Percentiles rank a stretch among this genome's conserved stretches.
phyloP scores from a whole-genome alignment of 1,140 invertebrate genomes.

The Eupristina koningsbergeri region DNA sequence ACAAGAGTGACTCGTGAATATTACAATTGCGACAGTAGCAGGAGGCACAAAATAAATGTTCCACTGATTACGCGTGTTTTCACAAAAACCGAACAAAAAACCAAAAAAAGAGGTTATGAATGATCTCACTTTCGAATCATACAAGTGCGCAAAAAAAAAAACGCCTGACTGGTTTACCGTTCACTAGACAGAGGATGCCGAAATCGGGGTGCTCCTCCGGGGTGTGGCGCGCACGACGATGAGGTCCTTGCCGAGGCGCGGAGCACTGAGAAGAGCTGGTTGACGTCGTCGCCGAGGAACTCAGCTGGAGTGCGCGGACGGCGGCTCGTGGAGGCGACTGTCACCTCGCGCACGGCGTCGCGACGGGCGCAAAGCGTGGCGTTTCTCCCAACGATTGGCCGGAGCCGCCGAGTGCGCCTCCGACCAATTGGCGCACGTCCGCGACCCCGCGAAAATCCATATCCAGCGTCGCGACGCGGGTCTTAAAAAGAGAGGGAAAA shows the following conservation, averaged over 20 bases:
- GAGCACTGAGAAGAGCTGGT: no score
- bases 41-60: neutral
- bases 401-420: constrained; percentile 50
- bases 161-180: neutral
- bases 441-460: constrained; percentile 65
- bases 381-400: neutral
- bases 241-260: no score
- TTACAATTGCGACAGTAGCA: neutral
- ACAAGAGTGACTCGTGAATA: neutral
- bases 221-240: neutral
- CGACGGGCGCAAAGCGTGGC: neutral
- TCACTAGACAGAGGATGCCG: neutral
- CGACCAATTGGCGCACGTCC: constrained; percentile 58
- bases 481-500: neutral
- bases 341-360: neutral
- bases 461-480: constrained; percentile 33
- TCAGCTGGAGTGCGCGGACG: neutral
- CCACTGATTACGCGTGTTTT: neutral
- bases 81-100: neutral
- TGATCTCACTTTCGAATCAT: neutral
- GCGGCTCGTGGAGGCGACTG: neutral
- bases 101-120: neutral
- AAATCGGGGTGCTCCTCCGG: neutral
- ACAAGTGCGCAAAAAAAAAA: neutral
- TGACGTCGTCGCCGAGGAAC: no score